Base-by-base conservation (phyloP, 2,113 vertebrate species). In the Haplochromis vanheusdeni region DNA sequence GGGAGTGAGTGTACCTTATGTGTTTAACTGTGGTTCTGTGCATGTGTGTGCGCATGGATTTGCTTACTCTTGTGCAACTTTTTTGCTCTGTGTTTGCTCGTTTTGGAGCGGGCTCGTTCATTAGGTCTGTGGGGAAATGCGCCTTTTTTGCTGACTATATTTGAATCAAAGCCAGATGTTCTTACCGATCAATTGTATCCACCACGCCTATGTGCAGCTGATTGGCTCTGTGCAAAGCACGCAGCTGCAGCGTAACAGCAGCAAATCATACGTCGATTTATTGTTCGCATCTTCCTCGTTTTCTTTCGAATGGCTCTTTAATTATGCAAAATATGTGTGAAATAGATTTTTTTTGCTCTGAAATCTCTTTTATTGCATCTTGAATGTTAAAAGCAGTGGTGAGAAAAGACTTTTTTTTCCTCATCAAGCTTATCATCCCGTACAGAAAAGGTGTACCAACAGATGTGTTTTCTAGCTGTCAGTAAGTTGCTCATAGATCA, bases 81-180 rank as follows among this genome's bases (percentile, higher is more conserved):
- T 81, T 79, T 82, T 55, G 79, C 82, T 88, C 77, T 37, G 73
- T 65, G 73, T 89, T 86, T 55, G 87, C 86, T 91, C 77, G 31
- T 89, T 92, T 89, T 65, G 6, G 26, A 89, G 85, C 40, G 80
- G 90, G 31, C 88, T 85, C 89, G 90, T 94, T 95, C 89, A 87
- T 93, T 89, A 86, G 92, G 84, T 92, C 92, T 88, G 84, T 81
- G 73, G 92, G 90, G 91, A 93, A 87, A 92, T 84, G 81, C 37
- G 82, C 87, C 89, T 95, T 94, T 77, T 51, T 89, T 94, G 94
- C 94, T 94, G 95, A 95, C 93, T 93, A 83, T 86, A 90, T 92
- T 84, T 86, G 90, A 82, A 94, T 89, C 79, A 81, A 88, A 90
- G 89, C 90, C 89, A 23, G 83, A 91, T 87, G 87, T 88, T 86